A percentile compares a stretch with the other conserved stretches of the same genome.
Conservation (phyloP, 2,797 vertebrate genomes). For the Hozukius guyotensis region DNA sequence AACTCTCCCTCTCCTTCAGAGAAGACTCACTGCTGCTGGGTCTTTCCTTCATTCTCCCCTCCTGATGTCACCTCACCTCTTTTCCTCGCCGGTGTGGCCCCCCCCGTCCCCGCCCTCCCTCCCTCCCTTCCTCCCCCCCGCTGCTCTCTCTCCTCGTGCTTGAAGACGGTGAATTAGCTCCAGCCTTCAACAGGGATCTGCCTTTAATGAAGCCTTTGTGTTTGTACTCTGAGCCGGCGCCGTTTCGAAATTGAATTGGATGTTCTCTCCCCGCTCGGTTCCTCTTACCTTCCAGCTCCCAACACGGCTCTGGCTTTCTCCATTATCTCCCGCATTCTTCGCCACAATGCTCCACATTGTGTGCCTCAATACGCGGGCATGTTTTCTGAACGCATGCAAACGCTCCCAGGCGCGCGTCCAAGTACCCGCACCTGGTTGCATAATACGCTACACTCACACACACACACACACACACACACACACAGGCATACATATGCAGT, state of each 20-base stretch:
- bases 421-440: conserved; percentile 37
- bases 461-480: background rate
- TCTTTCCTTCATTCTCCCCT: conserved; percentile 5
- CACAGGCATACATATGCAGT: background rate
- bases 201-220: conserved; percentile 79
- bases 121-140: background rate
- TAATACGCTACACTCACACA: conserved; percentile 13
- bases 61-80: conserved; percentile 35
- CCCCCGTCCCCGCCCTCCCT: background rate
- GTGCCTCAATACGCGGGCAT: conserved; percentile 18
- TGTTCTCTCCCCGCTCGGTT: conserved; percentile 71
- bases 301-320: conserved; percentile 48
- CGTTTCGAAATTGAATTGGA: conserved; percentile 78
- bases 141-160: conserved; percentile 33
- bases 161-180: conserved; percentile 69
- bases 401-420: conserved; percentile 14
- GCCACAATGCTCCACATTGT: conserved; percentile 48
- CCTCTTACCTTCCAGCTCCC: conserved; percentile 67
- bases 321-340: conserved; percentile 56
- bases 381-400: conserved; percentile 54
- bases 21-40: conserved; percentile 25
- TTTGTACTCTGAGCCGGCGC: conserved; percentile 77
- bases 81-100: conserved; percentile 17
- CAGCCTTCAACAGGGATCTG: conserved; percentile 69
- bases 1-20: conserved; percentile 21